Base-by-base conservation (phyloP, 2,888 invertebrate species). In the Calameuta filiformis region DNA sequence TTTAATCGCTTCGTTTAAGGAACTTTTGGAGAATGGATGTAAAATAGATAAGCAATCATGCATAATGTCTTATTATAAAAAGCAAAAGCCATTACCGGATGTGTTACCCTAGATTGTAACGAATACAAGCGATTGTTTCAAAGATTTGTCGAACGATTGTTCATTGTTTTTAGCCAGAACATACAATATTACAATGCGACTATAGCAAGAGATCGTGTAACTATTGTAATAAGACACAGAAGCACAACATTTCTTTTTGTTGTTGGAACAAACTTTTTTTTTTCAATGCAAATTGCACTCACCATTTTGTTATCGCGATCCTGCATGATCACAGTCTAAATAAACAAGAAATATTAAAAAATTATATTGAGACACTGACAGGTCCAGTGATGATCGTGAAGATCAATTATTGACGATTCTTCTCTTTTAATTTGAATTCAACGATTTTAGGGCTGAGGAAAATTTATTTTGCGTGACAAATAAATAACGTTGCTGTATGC, bases 261-360 rank as follows among this genome's bases (percentile, higher is more conserved):
- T 56, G 56, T 2, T 15, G 23, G 9, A 23, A 56, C 9, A 23
- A 56, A 23, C 23, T 23, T 56, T 40, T 15, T 37, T 37, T 35
- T 35, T 35, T 0, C 56, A 56, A 23, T 56, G 56, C 23, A 56
- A 56, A 56, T 56, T 79, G 56, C 78, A 83, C 85, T 85, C 82
- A 85, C 85, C 85, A 84, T 85, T 82, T 83, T 83, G 73, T 79
- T 79, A 81, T 82, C 80, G 69, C 73, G 79, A 76, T 77, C 76
- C 82, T 78, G 76, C 80, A 80, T 83, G 82, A 82, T 82, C 82
- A 85, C 81, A 82, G 73, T 83, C 84, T 83, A 79, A 75, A 83
- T 77, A 80, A 79, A 79, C 73, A 81, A 80, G 56, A 84, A 73
- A 81, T 56, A 56, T 56, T 56, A 56, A 9, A 56, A 23, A 23